A percentile compares a stretch with the other conserved stretches of the same genome.
Conservation (phyloP, 2,888 invertebrate genomes). For the Callimorpha dominula region DNA sequence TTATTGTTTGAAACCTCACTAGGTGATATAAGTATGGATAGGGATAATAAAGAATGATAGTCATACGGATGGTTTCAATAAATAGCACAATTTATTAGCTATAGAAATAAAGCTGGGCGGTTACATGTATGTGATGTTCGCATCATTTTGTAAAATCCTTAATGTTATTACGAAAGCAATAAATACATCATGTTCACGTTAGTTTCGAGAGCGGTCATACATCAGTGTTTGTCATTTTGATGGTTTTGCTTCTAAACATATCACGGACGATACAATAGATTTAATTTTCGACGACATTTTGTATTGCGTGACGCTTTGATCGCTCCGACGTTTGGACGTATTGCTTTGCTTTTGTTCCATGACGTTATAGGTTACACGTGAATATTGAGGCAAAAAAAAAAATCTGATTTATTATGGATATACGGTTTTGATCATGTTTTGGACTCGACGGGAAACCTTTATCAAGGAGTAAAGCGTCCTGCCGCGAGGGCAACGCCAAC, state of each 20-base stretch:
- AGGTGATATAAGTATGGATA: constrained; percentile 80
- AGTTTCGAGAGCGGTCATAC: constrained; percentile 56
- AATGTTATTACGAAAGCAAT: constrained; percentile 68
- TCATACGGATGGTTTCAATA: constrained; percentile 69
- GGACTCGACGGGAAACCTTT: neutral
- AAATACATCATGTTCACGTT: constrained; percentile 52
- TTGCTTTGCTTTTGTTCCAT: constrained; percentile 83
- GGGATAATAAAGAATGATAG: constrained; percentile 70
- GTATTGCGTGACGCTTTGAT: constrained; percentile 51
- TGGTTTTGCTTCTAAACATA: constrained; percentile 64
- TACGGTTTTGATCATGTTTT: neutral
- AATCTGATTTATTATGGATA: neutral
- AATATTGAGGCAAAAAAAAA: constrained; percentile 13
- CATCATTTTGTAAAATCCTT: constrained; percentile 58
- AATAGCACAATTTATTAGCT: constrained; percentile 84
- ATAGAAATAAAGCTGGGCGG: constrained; percentile 68
- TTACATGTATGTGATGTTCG: constrained; percentile 55
- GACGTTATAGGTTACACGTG: constrained; percentile 46
- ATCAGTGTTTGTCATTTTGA: constrained; percentile 42
- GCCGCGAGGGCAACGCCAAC: too few relatives aligned
- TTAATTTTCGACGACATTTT: constrained; percentile 44
- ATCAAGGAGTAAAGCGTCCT: neutral
- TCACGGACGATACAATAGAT: constrained; percentile 64
- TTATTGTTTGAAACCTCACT: constrained; percentile 85
- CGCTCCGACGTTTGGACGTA: constrained; percentile 54